Base-by-base conservation (phyloP, 2,797 vertebrate species). In the Echiichthys vipera region DNA sequence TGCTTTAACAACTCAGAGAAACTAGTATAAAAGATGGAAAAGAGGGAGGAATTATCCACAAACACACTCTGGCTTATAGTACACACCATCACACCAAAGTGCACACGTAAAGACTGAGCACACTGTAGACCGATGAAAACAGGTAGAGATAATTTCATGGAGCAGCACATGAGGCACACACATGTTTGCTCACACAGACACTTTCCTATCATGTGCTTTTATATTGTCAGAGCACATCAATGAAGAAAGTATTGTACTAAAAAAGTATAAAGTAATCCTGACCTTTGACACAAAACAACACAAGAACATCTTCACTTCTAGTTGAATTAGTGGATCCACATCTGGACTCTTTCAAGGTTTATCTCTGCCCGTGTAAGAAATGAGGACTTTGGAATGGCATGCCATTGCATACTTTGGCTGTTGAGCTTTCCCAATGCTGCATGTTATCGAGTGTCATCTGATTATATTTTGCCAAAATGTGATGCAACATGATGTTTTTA, bases 1-100 rank as follows among this genome's bases (percentile, higher is more conserved):
- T n/a, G 14, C 66, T 83, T 91, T 90, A 86, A 89, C 84, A 87
- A 88, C 83, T 78, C 59, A 0, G 56, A 87, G 76, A 62, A 71
- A 84, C 50, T 72, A 67, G 71, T 66, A 70, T 74, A 58, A 77
- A 84, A 46, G 64, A 80, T 46, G 61, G 73, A 68, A 80, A 71
- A 83, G 61, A 74, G 49, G 39, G 67, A 58, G 15, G 58, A 37
- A 43, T 17, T 8, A 17, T 53, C 22, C 58, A 83, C 50, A 67
- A n/a, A 54, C 42, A 59, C 20, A 3, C 51, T 61, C 30, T 22
- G 12, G 29, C 30, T 37, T 34, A 50, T 3, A 39, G 22, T 10
- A 39, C 56, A 73, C 30, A 67, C 53, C 37, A 12, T 70, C 32
- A 71, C 77, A 74, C 69, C 74, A 47, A 78, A 36, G 32, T 42